A percentile compares a stretch with the other conserved stretches of the same genome.
phyloP scores from a whole-genome alignment of 2,113 vertebrate species.

The Tachysurus fulvidraco region DNA sequence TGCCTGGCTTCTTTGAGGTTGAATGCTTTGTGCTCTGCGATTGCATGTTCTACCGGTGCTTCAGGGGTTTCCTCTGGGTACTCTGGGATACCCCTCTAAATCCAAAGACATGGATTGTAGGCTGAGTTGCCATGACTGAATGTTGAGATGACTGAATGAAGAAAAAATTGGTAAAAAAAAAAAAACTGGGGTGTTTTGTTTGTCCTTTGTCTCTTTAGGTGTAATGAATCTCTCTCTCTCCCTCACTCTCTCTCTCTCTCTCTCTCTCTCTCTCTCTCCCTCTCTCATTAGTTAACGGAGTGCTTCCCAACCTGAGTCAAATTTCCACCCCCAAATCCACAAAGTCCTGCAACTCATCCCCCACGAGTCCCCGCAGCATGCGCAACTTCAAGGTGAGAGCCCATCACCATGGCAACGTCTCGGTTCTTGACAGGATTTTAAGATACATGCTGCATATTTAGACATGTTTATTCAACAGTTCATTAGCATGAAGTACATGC shows the following conservation, averaged over 20 bases:
- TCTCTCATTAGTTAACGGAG: constrained; percentile 82
- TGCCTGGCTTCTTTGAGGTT: too few relatives aligned
- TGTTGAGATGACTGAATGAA: too few relatives aligned
- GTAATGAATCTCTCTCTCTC: constrained; percentile 2
- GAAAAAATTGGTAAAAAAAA: too few relatives aligned
- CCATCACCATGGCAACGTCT: constrained; percentile 39
- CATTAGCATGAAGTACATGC: not conserved
- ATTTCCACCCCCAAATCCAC: constrained; percentile 88
- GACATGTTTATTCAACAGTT: not conserved
- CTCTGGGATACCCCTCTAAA: too few relatives aligned
- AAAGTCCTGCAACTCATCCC: constrained; percentile 93
- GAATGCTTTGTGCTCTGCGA: not conserved
- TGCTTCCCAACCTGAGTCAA: constrained; percentile 81
- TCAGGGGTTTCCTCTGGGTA: too few relatives aligned
- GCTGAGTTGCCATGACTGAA: too few relatives aligned
- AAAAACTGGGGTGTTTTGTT: too few relatives aligned
- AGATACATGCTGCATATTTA: not conserved
- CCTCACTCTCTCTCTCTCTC: constrained; percentile 35
- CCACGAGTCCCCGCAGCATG: constrained; percentile 86
- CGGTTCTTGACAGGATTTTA: not conserved
- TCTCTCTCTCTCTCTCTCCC: not conserved
- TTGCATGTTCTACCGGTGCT: too few relatives aligned
- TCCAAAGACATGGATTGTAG: too few relatives aligned
- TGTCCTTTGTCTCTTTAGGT: not conserved
- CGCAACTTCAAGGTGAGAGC: constrained; percentile 83